phyloP scores from a whole-genome alignment of 2,888 invertebrate genomes.

The Dorcus hopei region DNA sequence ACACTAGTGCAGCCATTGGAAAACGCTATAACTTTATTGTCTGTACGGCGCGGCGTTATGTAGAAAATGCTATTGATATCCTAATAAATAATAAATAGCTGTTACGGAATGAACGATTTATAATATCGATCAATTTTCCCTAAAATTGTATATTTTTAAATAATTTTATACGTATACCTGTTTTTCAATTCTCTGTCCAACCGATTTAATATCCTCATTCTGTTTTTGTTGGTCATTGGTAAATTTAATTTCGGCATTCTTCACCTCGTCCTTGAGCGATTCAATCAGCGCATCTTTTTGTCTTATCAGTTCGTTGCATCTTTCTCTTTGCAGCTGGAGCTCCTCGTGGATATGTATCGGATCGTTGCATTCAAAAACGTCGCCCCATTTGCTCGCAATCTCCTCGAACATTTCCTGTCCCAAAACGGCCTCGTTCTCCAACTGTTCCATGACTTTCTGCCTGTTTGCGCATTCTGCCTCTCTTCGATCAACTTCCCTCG shows the following conservation, averaged over 20 bases:
- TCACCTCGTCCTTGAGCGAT: conserved; percentile 67
- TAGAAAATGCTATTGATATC: too few relatives aligned
- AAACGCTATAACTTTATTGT: too few relatives aligned
- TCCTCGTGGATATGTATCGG: conserved; percentile 71
- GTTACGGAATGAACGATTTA: too few relatives aligned
- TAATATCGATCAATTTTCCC: too few relatives aligned
- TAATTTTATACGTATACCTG: conserved; percentile 48
- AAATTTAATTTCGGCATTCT: conserved; percentile 62
- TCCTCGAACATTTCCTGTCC: conserved; percentile 63
- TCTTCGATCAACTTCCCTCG: conserved; percentile 63
- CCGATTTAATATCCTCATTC: conserved; percentile 75
- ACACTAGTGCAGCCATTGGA: too few relatives aligned
- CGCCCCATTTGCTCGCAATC: conserved; percentile 67
- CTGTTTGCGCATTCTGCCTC: conserved; percentile 50
- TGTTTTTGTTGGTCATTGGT: conserved; percentile 62
- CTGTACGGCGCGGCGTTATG: too few relatives aligned
- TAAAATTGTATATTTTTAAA: too few relatives aligned
- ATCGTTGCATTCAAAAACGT: conserved; percentile 56
- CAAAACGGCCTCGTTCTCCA: conserved; percentile 67
- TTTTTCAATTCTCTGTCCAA: conserved; percentile 81
- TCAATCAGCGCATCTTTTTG: conserved; percentile 70
- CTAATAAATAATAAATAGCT: too few relatives aligned
- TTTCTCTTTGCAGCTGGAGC: conserved; percentile 64
- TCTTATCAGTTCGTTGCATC: conserved; percentile 63
- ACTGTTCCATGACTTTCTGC: conserved; percentile 53